Base-by-base conservation (phyloP, 1,140 invertebrate species). In the Drosophila lini region DNA sequence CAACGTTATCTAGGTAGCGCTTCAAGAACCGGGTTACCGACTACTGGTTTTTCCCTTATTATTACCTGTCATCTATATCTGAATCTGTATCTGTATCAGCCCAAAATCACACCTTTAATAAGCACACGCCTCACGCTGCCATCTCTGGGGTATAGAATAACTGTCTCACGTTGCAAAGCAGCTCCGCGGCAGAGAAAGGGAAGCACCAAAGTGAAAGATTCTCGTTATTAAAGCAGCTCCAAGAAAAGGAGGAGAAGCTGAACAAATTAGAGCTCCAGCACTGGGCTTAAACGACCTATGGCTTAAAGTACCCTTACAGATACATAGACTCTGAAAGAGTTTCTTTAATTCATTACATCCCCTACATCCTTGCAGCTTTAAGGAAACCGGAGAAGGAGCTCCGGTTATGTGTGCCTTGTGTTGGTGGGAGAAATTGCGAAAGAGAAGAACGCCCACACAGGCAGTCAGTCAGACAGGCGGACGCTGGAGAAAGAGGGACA, bases 341-440 rank as follows among this genome's bases (percentile, higher is more conserved):
- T 38, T 1, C 34, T 4, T 16, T 19, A 61, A 28, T 38, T 31
- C 19, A 11, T 10, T 50, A 45, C 55, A 48, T 62, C 40, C 22
- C 22, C 22, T 34, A 34, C 22, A 60, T 31, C 38, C 38, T 9
- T 16, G 9, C 53, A 38, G 36, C 34, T 55, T 38, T n/a, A 55
- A 63, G 56, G 38, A 58, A 31, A 44, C 40, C 38, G 40, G 48
- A 58, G 36, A 48, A 53, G 53, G 60, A 58, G 55, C 74, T 63
- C 59, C 56, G 50, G 78, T 81, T 74, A 44, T 60, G 47, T 22
- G 22, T 22, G 16, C 40, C 10, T 3, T 40, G 36, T 45, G 22
- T 8, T 9, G 9, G 34, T 22, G 32, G 56, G 62, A 67, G 80
- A 82, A 81, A 82, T 74, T 63, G 47, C 74, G 25, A 61, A 34